A percentile compares a stretch with the other conserved stretches of the same genome.
Conservation (phyloP, 2,113 vertebrate genomes). For the Potamarius usumacintae region DNA sequence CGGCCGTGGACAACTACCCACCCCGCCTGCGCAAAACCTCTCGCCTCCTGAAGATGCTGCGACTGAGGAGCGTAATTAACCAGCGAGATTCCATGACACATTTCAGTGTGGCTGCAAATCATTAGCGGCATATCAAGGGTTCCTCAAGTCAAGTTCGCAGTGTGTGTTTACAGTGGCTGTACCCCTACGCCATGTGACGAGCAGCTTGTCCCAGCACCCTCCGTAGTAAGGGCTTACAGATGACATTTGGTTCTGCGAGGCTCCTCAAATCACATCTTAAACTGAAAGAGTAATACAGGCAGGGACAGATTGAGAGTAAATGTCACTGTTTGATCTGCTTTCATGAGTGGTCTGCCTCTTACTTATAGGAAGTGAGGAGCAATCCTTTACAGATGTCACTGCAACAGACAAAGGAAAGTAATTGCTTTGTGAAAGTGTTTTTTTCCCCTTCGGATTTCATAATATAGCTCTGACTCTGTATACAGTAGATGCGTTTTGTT, state of each 20-base stretch:
- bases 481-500: background rate
- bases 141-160: slow-evolving; percentile 3
- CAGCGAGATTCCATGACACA: slow-evolving; percentile 38
- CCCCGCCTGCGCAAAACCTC: slow-evolving; percentile 11
- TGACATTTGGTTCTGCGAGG: slow-evolving; percentile 32
- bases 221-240: slow-evolving; percentile 35
- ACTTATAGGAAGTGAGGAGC: slow-evolving; percentile 17
- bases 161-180: slow-evolving; percentile 37
- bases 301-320: slow-evolving; percentile 20
- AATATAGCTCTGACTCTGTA: background rate
- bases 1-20: background rate
- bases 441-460: background rate
- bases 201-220: slow-evolving; percentile 35
- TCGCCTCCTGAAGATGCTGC: slow-evolving; percentile 31
- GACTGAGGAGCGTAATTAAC: slow-evolving; percentile 48
- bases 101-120: slow-evolving; percentile 42
- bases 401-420: slow-evolving; percentile 42
- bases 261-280: slow-evolving; percentile 5
- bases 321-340: slow-evolving; percentile 41
- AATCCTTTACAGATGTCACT: background rate
- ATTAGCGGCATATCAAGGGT: slow-evolving; percentile 36
- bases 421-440: background rate
- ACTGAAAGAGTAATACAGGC: slow-evolving; percentile 26
- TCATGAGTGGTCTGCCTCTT: slow-evolving; percentile 1
- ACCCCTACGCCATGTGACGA: slow-evolving; percentile 28